Base-by-base conservation (phyloP, 2,888 invertebrate species). In the Acleris emargana region DNA sequence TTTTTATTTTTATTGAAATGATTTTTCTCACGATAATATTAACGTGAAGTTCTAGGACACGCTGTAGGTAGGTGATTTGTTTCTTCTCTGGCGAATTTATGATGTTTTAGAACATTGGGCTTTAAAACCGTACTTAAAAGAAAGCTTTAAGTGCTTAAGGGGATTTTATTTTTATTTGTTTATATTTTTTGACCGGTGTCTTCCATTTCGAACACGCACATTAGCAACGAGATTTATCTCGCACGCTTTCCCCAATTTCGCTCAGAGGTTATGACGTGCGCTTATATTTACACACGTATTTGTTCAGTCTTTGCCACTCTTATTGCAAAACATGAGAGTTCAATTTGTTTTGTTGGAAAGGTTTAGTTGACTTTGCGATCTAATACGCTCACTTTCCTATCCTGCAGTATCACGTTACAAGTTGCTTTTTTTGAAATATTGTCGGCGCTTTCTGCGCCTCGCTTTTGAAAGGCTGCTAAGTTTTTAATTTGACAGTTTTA, bases 241-340 rank as follows among this genome's bases (percentile, higher is more conserved):
- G 74, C 77, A 79, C 79, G 76, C 71, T 83, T 84, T 81, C 80
- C 81, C 74, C 82, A 81, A 83, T 84, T 82, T 82, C 73, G 70
- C 73, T 75, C 75, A 78, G 72, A 78, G 74, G 76, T 80, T 83
- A 80, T 83, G 82, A 82, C 75, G 76, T 72, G 73, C 73, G 70
- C 73, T 78, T 74, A 77, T 72, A 68, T 67, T 74, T 71, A 63
- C 61, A 66, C 60, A 51, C 51, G 13, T 57, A 57, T 57, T 57
- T 20, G 32, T 38, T 51, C 66, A 45, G 25, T 17, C 17, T 11
- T 32, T 45, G 60, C 32, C 25, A n/a, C 18, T 57, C 43, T 61
- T 66, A 66, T 61, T 61, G 16, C 51, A 5, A 22, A 18, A 38
- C 11, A 6, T 20, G 9, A 66, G 57, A 51, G 60, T 22, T 66